Conservation (phyloP, 2,113 vertebrate genomes). For the Nannobrachium achirus region DNA sequence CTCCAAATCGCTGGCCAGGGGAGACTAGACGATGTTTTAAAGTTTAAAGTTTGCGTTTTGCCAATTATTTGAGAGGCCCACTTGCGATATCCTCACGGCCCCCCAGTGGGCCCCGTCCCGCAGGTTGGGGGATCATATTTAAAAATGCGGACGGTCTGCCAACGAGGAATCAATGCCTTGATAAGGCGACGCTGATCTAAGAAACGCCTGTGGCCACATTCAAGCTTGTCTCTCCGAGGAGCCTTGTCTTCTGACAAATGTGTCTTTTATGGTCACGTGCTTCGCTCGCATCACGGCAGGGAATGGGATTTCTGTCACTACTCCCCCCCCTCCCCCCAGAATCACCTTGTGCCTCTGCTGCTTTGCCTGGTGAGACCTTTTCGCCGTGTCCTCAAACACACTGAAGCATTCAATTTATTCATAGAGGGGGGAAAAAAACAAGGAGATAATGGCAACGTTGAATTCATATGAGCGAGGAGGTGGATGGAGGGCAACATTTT, state of each 20-base stretch:
- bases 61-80: no score
- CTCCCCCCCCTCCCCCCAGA: conserved; percentile 31
- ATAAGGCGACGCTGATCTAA: conserved; percentile 11
- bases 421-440: conserved; percentile 51
- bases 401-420: conserved; percentile 76
- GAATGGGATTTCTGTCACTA: conserved; percentile 45
- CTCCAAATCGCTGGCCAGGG: no score
- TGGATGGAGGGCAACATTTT: conserved; percentile 64
- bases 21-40: no score
- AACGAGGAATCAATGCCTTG: conserved; percentile 34
- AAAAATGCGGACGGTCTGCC: conserved; percentile 29
- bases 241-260: not conserved
- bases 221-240: not conserved
- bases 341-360: conserved; percentile 52
- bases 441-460: conserved; percentile 63
- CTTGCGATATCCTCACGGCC: not conserved
- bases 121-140: no score
- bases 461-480: conserved; percentile 68
- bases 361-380: conserved; percentile 50
- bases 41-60: no score
- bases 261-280: conserved; percentile 36
- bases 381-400: conserved; percentile 57
- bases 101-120: conserved; percentile 4
- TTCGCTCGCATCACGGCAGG: conserved; percentile 15
- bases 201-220: conserved; percentile 9